Evolutionary conservation across 2,888 invertebrate genomes (phyloP).

Genomic region (Merodon equestris): DNA sequence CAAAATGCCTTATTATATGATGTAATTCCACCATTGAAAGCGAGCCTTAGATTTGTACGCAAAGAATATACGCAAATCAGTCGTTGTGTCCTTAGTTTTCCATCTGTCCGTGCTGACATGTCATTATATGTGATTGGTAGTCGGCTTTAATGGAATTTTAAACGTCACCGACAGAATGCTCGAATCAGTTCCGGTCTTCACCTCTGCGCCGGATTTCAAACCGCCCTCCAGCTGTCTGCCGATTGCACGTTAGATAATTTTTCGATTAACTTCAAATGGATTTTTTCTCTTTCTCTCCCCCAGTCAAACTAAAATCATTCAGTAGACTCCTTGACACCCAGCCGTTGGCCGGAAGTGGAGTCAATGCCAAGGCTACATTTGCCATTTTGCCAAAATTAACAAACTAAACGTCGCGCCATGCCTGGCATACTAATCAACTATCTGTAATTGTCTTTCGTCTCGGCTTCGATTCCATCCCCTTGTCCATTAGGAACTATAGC

Average conservation of each 20-base stretch:
- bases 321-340: conserved; percentile 16
- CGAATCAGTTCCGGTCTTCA: conserved; percentile 33
- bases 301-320: too few species aligned
- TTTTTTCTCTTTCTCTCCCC: conserved; percentile 11
- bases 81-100: conserved; percentile 57
- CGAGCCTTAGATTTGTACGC: neutral
- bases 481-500: neutral
- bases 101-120: conserved; percentile 63
- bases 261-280: conserved; percentile 60
- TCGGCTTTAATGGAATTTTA: conserved; percentile 64
- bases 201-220: neutral
- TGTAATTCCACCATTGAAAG: conserved; percentile 42
- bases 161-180: conserved; percentile 54
- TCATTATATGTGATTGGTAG: conserved; percentile 51
- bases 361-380: conserved; percentile 21
- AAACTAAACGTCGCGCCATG: conserved; percentile 52
- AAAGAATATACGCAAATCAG: conserved; percentile 52
- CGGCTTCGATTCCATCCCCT: conserved; percentile 6
- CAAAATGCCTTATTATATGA: conserved; percentile 55
- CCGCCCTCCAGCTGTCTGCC: conserved; percentile 1
- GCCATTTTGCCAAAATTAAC: conserved; percentile 21
- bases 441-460: conserved; percentile 35
- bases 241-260: conserved; percentile 64
- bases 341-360: neutral
- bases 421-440: conserved; percentile 56